Percentiles rank a stretch among this genome's conserved stretches.
Conservation (phyloP, 2,797 vertebrate species). For the Stomatorhinus walkeri region DNA sequence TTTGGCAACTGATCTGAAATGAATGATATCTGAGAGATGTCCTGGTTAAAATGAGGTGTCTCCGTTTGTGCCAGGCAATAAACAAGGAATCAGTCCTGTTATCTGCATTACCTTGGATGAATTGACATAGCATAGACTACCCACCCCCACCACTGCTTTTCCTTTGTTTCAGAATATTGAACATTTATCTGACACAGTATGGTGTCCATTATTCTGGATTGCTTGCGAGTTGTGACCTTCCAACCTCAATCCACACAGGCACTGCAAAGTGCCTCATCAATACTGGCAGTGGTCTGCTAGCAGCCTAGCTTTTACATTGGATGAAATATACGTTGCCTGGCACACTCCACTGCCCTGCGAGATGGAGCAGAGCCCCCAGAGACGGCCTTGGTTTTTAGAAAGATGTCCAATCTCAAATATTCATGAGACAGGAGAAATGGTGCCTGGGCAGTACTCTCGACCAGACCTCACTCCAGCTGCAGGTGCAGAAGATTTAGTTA, state of each 20-base stretch:
- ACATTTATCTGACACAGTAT: conserved; percentile 58
- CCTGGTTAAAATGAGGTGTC: conserved; percentile 39
- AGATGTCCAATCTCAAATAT: conserved; percentile 55
- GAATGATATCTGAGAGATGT: conserved; percentile 15
- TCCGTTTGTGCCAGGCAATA: conserved; percentile 46
- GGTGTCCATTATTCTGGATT: conserved; percentile 66
- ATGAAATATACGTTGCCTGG: conserved; percentile 61
- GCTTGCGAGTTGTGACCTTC: conserved; percentile 57
- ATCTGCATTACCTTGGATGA: conserved; percentile 39
- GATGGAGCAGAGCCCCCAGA: conserved; percentile 48
- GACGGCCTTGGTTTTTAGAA: conserved; percentile 53
- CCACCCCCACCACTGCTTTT: conserved; percentile 42
- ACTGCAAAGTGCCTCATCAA: conserved; percentile 55
- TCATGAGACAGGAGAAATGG: conserved; percentile 38
- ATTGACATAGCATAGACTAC: conserved; percentile 28
- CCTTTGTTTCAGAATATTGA: conserved; percentile 58
- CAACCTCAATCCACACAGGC: conserved; percentile 62
- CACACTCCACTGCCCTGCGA: conserved; percentile 29
- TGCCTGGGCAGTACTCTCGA: conserved; percentile 19
- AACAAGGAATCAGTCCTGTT: conserved; percentile 56
- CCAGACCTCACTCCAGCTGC: conserved; percentile 40
- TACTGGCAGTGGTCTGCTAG: conserved; percentile 63
- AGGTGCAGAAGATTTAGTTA: conserved; percentile 48
- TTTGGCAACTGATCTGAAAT: conserved; percentile 29
- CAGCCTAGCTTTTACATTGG: conserved; percentile 46